Conservation (phyloP, 2,888 invertebrate genomes). For the Agrotis clavis region DNA sequence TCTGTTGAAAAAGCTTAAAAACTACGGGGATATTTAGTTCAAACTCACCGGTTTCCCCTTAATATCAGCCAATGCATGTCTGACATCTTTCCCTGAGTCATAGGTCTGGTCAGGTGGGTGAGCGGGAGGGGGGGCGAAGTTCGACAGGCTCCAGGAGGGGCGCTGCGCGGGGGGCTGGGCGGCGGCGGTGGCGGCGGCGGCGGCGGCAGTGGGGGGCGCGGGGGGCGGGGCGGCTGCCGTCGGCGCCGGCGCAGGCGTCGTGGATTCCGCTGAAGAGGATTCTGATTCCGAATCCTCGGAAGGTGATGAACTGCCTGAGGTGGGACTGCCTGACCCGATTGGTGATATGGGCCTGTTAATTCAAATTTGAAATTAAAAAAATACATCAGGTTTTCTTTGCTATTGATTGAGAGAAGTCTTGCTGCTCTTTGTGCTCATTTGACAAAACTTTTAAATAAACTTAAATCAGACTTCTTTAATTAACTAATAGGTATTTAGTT, state of each 20-base stretch:
- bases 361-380: not conserved
- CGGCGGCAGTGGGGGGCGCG: slow-evolving; percentile 67
- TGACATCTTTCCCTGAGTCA: slow-evolving; percentile 90
- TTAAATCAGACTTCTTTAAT: too few species aligned
- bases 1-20: not conserved
- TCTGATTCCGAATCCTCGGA: slow-evolving; percentile 80
- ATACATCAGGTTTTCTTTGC: not conserved
- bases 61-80: slow-evolving; percentile 90
- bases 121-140: slow-evolving; percentile 84
- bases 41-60: slow-evolving; percentile 85
- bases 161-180: slow-evolving; percentile 81
- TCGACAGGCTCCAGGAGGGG: slow-evolving; percentile 88
- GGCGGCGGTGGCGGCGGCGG: slow-evolving; percentile 69
- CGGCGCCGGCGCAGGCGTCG: slow-evolving; percentile 91
- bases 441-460: too few species aligned
- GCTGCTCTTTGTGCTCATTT: too few species aligned
- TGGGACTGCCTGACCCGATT: slow-evolving; percentile 86
- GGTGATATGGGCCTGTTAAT: slow-evolving; percentile 84
- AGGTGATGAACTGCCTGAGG: slow-evolving; percentile 86
- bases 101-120: slow-evolving; percentile 84
- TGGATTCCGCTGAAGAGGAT: slow-evolving; percentile 92
- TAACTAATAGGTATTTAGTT: too few species aligned
- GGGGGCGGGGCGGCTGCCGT: slow-evolving; percentile 68
- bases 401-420: too few species aligned
- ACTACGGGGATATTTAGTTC: not conserved